A percentile compares a stretch with the other conserved stretches of the same genome.
Evolutionary conservation across 64 coral and sea anemone species (phyloP).

Genomic region (Orbicella faveolata): DNA sequence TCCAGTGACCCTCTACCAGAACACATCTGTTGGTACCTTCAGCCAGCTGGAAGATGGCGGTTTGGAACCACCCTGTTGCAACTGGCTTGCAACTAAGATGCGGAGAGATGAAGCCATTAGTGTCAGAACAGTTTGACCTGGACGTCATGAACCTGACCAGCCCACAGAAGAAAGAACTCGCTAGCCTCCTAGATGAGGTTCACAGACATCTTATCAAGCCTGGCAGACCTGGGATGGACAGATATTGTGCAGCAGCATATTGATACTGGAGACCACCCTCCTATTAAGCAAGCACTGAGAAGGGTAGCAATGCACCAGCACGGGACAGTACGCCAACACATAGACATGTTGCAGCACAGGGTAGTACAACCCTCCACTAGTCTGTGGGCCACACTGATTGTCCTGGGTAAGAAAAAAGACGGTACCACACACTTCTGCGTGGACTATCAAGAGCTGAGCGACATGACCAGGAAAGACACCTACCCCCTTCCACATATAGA

Average conservation of each 20-base stretch:
- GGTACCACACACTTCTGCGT: slow-evolving; percentile 18
- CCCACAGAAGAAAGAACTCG: too few species aligned
- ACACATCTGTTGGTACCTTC: slow-evolving; percentile 19
- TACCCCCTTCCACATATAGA: not conserved
- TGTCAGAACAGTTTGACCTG: not conserved
- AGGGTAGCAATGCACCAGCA: slow-evolving; percentile 12
- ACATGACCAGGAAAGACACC: not conserved
- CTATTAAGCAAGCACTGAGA: slow-evolving; percentile 25
- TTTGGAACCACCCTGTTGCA: not conserved
- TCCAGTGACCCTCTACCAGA: not conserved
- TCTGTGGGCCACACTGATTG: slow-evolving; percentile 12
- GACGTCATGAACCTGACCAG: not conserved
- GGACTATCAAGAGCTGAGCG: not conserved
- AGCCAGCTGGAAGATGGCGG: not conserved
- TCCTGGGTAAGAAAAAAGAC: slow-evolving; percentile 23
- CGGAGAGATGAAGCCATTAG: not conserved
- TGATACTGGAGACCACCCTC: slow-evolving; percentile 25
- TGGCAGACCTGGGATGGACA: too few species aligned
- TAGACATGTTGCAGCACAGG: slow-evolving; percentile 19
- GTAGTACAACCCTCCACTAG: not conserved
- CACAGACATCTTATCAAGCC: too few species aligned
- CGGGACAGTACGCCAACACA: not conserved
- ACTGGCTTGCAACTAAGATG: not conserved
- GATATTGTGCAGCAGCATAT: slow-evolving; percentile 1
- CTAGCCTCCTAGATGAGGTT: too few species aligned